phyloP scores from a whole-genome alignment of 2,113 vertebrate genomes.

The Proterorhinus semilunaris region DNA sequence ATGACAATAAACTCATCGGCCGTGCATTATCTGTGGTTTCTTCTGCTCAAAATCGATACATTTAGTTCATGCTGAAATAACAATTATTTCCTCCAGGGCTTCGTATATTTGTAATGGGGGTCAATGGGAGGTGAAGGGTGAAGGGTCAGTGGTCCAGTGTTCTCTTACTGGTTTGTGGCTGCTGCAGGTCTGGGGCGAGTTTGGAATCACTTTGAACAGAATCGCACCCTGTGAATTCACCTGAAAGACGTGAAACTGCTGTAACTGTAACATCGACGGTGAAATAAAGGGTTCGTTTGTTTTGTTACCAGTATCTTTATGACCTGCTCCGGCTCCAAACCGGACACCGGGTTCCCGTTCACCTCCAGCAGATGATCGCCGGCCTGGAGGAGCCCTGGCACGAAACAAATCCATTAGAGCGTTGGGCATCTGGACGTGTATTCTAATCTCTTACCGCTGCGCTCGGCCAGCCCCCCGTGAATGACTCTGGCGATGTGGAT shows the following conservation, averaged over 20 bases:
- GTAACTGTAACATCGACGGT: neutral
- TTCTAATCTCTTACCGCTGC: constrained; percentile 78
- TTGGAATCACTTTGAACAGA: constrained; percentile 90
- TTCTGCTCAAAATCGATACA: no score
- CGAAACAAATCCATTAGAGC: neutral
- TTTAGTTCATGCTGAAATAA: no score
- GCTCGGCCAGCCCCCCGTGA: constrained; percentile 88
- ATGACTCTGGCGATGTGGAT: constrained; percentile 90
- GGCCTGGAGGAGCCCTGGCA: constrained; percentile 83
- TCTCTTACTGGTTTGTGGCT: constrained; percentile 80
- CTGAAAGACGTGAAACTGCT: constrained; percentile 59
- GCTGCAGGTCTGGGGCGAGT: constrained; percentile 77
- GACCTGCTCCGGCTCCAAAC: constrained; percentile 87
- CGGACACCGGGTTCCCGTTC: constrained; percentile 85
- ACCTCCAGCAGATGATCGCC: constrained; percentile 91
- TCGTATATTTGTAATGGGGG: no score
- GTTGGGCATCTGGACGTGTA: neutral
- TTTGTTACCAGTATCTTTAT: constrained; percentile 85
- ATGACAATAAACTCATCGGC: no score
- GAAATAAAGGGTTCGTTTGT: neutral
- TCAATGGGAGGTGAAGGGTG: no score
- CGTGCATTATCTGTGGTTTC: no score
- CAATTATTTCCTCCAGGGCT: no score
- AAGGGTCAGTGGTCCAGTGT: no score
- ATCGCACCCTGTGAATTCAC: constrained; percentile 83